phyloP scores from a whole-genome alignment of 2,797 vertebrate species.

The Rhabdomys pumilio region DNA sequence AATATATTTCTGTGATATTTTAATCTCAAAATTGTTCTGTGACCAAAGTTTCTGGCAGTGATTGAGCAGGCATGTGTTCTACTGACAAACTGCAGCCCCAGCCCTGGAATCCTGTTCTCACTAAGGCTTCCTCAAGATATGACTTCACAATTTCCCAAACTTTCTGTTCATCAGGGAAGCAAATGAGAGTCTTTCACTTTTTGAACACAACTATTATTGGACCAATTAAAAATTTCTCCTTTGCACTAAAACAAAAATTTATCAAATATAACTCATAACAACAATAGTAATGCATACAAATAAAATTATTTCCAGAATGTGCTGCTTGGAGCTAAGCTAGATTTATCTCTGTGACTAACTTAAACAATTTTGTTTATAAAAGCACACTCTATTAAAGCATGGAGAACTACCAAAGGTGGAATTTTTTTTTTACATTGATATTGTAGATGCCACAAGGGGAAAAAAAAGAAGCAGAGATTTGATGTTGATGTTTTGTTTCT shows the following conservation, averaged over 20 bases:
- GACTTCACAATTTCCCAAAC: background rate
- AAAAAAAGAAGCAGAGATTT: background rate
- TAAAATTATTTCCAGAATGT: background rate
- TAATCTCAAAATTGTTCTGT: background rate
- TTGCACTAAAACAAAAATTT: background rate
- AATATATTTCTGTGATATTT: background rate
- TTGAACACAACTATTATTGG: background rate
- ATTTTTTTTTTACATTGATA: background rate
- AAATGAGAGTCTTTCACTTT: background rate
- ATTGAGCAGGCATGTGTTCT: background rate
- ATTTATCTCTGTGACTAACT: background rate
- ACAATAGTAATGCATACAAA: background rate
- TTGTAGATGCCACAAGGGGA: background rate
- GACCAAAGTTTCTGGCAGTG: background rate
- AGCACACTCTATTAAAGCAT: background rate
- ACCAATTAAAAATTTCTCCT: background rate
- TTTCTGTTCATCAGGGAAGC: background rate
- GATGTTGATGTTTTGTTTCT: background rate
- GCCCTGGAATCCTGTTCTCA: background rate
- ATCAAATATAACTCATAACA: background rate
- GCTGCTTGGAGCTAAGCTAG: background rate
- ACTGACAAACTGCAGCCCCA: background rate
- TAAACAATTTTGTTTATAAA: constrained; percentile 17
- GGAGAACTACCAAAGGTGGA: background rate
- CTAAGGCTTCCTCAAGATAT: background rate